Evolutionary conservation across 2,113 vertebrate genomes (phyloP), one percentile per base, ranked within the genome.

Genomic region (Alectura lathami): DNA sequence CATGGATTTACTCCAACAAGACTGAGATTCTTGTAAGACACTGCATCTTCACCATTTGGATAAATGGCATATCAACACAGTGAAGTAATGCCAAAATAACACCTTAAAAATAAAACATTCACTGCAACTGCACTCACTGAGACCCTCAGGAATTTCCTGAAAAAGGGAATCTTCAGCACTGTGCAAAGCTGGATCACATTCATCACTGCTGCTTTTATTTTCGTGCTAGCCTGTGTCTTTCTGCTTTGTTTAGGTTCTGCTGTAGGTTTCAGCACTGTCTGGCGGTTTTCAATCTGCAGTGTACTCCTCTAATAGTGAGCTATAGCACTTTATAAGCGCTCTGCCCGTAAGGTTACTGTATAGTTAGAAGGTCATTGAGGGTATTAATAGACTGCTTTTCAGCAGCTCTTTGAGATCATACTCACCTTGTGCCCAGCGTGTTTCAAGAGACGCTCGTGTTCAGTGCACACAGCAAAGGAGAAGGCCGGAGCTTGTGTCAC

Each of bases 31-130:
- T 42, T 92, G 32, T 70, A 92, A 81, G 86, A 69, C 59, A 27
- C 29, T 47, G 30, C 85, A 80, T 96, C 64, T 59, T 92, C 75
- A 80, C 27, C 34, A 18, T 60, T 83, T 95, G 59, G 86, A 42
- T 93, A 96, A 96, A 94, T 59, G 96, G 30, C 83, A 79, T 91
- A 64, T 94, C 74, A 40, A 38, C 87, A 86, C 74, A 91, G 63
- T 92, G 82, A 97, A 82, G 66, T 96, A 92, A 94, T 95, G 72
- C 30, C 62, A 51, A 89, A 96, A 82, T 79, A 80, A 75, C 77
- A 90, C 73, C 86, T 94, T 78, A 69, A 83, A 91, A 90, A 88
- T 56, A 90, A 97, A 93, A 79, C 57, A 74, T 84, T 68, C 54
- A 69, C 76, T 51, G 83, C 63, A 80, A 94, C 77, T 92, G 17